A percentile compares a stretch with the other conserved stretches of the same genome.
phyloP scores from a whole-genome alignment of 2,113 vertebrate genomes.

The Daboia siamensis region DNA sequence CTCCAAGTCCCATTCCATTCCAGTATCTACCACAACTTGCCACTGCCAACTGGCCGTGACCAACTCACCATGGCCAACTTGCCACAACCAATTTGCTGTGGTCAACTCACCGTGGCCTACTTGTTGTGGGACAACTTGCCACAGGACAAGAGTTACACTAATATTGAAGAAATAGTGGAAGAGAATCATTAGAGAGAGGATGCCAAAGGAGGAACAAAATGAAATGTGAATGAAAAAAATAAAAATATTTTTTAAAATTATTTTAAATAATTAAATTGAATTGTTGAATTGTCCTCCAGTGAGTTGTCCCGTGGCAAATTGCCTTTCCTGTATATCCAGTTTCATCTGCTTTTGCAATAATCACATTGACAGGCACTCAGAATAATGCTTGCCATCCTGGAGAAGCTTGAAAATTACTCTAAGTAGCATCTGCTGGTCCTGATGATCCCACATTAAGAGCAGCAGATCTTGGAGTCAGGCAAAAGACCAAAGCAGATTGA shows the following conservation, averaged over 20 bases:
- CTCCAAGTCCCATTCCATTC: neutral
- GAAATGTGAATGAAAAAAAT: neutral
- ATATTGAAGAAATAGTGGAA: neutral
- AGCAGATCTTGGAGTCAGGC: neutral
- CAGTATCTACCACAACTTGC: neutral
- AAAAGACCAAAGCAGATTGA: neutral
- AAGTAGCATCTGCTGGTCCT: neutral
- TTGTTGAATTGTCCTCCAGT: neutral
- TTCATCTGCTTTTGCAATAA: neutral
- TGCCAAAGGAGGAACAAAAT: neutral
- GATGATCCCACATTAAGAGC: neutral
- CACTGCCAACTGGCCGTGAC: neutral
- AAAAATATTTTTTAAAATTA: neutral
- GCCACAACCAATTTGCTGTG: neutral
- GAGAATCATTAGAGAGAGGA: neutral
- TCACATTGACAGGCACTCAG: neutral
- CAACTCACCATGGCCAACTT: neutral
- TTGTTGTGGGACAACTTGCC: neutral
- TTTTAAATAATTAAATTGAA: neutral
- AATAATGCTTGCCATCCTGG: neutral
- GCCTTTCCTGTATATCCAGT: neutral
- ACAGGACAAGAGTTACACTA: neutral
- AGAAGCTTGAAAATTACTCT: neutral
- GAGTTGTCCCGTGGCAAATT: neutral
- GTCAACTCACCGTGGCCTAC: no score